A percentile compares a stretch with the other conserved stretches of the same genome.
Evolutionary conservation across 2,113 vertebrate genomes (phyloP).

Genomic region (Verasper variegatus): DNA sequence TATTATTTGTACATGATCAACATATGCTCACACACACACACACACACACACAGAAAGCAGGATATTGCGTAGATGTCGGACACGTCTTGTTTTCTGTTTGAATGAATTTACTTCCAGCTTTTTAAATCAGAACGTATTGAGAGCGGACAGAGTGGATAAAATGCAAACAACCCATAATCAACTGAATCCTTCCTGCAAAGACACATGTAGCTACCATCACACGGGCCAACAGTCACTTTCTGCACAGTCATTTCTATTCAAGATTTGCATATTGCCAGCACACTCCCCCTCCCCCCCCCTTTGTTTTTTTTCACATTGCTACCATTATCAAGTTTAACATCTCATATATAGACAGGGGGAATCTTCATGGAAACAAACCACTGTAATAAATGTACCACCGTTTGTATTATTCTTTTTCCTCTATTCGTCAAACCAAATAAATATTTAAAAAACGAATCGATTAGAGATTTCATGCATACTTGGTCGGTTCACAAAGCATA

Average conservation of each 20-base stretch:
- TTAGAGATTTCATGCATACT: slow-evolving; percentile 75
- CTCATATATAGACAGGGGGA: slow-evolving; percentile 54
- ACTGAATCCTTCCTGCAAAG: slow-evolving; percentile 82
- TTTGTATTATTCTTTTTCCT: slow-evolving; percentile 37
- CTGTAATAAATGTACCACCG: slow-evolving; percentile 75
- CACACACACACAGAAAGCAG: slow-evolving; percentile 12
- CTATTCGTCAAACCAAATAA: slow-evolving; percentile 57
- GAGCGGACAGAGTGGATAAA: slow-evolving; percentile 75
- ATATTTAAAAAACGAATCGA: slow-evolving; percentile 47
- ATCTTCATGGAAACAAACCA: slow-evolving; percentile 76
- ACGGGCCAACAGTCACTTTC: slow-evolving; percentile 78
- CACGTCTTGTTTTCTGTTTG: slow-evolving; percentile 71
- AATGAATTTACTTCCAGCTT: slow-evolving; percentile 78
- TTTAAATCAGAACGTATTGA: slow-evolving; percentile 72
- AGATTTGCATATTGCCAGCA: slow-evolving; percentile 78
- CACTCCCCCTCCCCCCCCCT: slow-evolving; percentile 31
- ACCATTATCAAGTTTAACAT: slow-evolving; percentile 78
- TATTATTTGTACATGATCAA: too few relatives aligned
- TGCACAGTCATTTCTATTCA: slow-evolving; percentile 72
- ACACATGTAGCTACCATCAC: slow-evolving; percentile 89
- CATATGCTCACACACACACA: background rate
- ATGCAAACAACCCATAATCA: slow-evolving; percentile 68
- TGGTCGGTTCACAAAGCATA: slow-evolving; percentile 73
- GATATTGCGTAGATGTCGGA: slow-evolving; percentile 39
- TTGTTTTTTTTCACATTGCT: slow-evolving; percentile 75